These are phyloP conservation scores for Standfussiana lucernea DNA, from an alignment of 2,888 invertebrate species.

Conservation along the genomic window DNA sequence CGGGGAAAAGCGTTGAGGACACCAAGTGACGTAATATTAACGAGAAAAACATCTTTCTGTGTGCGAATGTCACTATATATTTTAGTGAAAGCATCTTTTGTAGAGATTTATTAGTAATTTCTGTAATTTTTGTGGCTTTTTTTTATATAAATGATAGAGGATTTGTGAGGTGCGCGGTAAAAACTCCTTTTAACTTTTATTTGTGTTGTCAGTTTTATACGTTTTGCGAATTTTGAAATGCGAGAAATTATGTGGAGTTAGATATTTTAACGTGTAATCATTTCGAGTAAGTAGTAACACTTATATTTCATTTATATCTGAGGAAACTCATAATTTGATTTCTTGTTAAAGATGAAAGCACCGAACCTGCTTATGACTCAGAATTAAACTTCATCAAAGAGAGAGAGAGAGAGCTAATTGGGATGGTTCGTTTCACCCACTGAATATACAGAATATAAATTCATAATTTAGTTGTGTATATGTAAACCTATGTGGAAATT, in stretches of 20 bases:
- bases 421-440: not conserved
- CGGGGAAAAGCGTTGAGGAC: conserved; percentile 51
- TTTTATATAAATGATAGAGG: conserved; percentile 17
- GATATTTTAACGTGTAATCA: conserved; percentile 5
- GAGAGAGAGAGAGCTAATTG: not conserved
- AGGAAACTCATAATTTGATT: not conserved
- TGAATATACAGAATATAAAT: not conserved
- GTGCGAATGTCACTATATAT: conserved; percentile 30
- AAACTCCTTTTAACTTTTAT: conserved; percentile 8
- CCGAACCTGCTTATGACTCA: not conserved
- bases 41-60: conserved; percentile 48
- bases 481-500: not conserved
- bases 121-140: conserved; percentile 25
- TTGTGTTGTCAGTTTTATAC: conserved; percentile 9
- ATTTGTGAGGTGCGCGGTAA: conserved; percentile 12
- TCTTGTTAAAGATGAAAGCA: not conserved
- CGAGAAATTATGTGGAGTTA: not conserved
- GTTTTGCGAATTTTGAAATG: conserved; percentile 11
- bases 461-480: not conserved
- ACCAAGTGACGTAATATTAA: conserved; percentile 48
- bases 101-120: conserved; percentile 45
- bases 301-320: not conserved
- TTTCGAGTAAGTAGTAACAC: conserved; percentile 3
- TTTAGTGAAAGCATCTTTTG: conserved; percentile 34
- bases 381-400: not conserved